These are phyloP conservation scores for Pandion haliaetus DNA, from an alignment of 2,113 vertebrate genomes.

Conservation along the genomic window DNA sequence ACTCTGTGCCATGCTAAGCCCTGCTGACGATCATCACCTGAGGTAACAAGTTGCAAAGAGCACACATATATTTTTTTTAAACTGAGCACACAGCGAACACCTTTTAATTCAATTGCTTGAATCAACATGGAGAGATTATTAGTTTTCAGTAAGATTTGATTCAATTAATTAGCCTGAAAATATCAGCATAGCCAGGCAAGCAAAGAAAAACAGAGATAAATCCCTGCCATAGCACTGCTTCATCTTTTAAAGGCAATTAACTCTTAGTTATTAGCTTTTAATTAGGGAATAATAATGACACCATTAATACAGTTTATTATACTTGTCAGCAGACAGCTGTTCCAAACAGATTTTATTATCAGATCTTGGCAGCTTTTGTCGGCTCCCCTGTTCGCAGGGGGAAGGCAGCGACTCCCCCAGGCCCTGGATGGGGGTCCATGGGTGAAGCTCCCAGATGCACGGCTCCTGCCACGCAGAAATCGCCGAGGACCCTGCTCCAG, in stretches of 20 bases:
- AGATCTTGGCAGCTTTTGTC: constrained; percentile 1
- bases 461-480: background rate
- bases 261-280: constrained; percentile 81
- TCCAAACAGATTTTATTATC: constrained; percentile 59
- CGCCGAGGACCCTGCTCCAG: background rate
- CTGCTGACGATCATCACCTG: accelerated
- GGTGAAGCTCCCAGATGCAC: background rate
- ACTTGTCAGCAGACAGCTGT: constrained; percentile 78
- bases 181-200: constrained; percentile 71
- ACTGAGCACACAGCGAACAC: background rate
- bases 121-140: constrained; percentile 42
- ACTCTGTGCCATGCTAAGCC: accelerated
- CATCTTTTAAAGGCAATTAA: constrained; percentile 81
- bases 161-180: constrained; percentile 74
- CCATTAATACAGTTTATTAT: constrained; percentile 76
- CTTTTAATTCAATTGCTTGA: constrained; percentile 28
- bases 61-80: background rate
- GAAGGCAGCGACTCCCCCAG: background rate
- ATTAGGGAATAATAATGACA: constrained; percentile 79
- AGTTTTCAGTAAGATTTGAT: constrained; percentile 66
- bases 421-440: background rate
- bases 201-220: constrained; percentile 75
- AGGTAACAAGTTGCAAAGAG: background rate
- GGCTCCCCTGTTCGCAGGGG: background rate
- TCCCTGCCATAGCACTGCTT: constrained; percentile 62